Evolutionary conservation across 1,140 invertebrate genomes (phyloP), one percentile per base, ranked within the genome.

Genomic region (Idris sp.): DNA sequence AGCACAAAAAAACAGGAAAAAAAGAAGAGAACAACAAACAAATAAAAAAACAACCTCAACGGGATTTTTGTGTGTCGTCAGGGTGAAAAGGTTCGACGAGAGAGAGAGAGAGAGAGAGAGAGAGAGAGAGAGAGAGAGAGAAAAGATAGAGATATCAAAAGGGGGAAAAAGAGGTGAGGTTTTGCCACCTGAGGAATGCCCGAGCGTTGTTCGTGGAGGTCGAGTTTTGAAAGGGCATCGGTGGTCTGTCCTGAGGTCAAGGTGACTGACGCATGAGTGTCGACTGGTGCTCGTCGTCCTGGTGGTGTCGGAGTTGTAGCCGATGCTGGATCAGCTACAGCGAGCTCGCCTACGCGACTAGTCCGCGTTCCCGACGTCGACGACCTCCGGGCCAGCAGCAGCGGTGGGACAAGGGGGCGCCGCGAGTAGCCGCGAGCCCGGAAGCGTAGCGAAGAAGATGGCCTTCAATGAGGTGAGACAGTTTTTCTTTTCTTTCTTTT

Each of bases 151-250:
- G n/a, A n/a, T n/a, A n/a, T n/a, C n/a, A n/a, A n/a, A n/a, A 11
- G 26, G 56, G 2, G 51, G 10, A 7, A 5, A 48, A 40, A 48
- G 53, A 28, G 71, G 51, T 61, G 64, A 36, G 64, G 65, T 56
- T 65, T 76, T 79, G 81, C 81, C 85, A 87, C 85, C 85, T 87
- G 85, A 87, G 84, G 85, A 87, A 86, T 87, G 85, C 76, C 74
- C 72, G 74, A 74, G 64, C 35, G 56, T 68, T 51, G 43, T 41
- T 62, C 16, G 48, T 67, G 14, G 46, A 41, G 69, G 53, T 54
- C 30, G 53, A 44, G 18, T 38, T 30, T 46, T 40, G 26, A 40
- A 48, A 48, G 61, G 44, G 31, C 62, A 36, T 61, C 40, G 11
- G 40, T 59, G 62, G 59, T 68, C 35, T 38, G 59, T 59, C 33